Base-by-base conservation (phyloP, 2,797 vertebrate species). In the Benthosema pterotum region DNA sequence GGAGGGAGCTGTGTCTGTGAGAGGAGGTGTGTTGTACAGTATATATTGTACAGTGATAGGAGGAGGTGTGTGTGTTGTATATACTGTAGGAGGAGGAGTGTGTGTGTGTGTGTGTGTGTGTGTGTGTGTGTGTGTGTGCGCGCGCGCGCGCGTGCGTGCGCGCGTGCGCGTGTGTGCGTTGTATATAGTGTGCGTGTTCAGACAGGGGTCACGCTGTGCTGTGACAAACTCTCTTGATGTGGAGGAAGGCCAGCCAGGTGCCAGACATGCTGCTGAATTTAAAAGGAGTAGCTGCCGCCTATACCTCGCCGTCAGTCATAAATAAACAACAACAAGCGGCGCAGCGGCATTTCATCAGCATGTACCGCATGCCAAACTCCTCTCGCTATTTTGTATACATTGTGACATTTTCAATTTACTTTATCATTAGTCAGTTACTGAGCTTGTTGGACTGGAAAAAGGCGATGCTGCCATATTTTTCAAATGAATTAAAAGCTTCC, bases 401-500 rank as follows among this genome's bases (percentile, higher is more conserved):
- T 65, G 54, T 79, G 83, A 85, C 81, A 83, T 81, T 88, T 88
- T 80, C 83, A 84, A 83, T 88, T 87, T 83, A 67, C 78, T 81
- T 82, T 77, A 79, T 85, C 71, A 80, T 85, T 74, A 79, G 74
- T 56, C 53, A 67, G 84, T 74, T 71, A 83, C 84, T 87, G 75
- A 78, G 82, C 80, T 83, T 80, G 84, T 79, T 83, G 74, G 77
- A 70, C 62, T 74, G 80, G 74, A 86, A 82, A 75, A 82, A 75
- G 71, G 59, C 64, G 65, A 67, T 45, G 0, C 62, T 68, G 69
- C 17, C 60, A 72, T 78, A 66, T 80, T 82, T 64, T 65, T 75
- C 64, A 67, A 57, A 62, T 70, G 52, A 75, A 72, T 57, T 71
- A 66, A 59, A 60, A 46, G 68, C 73, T 75, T 65, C 19, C 19